phyloP scores from a whole-genome alignment of 2,113 vertebrate genomes.

The Corydoras sp. region DNA sequence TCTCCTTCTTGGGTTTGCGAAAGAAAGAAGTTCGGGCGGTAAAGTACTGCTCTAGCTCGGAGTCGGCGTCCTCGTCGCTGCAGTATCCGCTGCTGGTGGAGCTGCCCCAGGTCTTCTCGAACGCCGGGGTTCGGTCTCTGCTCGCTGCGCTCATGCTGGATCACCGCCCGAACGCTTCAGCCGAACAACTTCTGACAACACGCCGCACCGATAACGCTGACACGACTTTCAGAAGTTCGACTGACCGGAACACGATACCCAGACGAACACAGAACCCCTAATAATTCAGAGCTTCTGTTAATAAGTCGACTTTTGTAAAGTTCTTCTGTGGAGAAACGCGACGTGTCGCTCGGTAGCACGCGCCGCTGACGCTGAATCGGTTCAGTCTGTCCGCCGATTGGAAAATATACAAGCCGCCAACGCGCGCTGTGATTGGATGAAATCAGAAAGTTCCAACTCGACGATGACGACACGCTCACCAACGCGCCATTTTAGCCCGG shows the following conservation, averaged over 20 bases:
- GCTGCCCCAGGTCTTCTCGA: conserved; percentile 74
- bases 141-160: conserved; percentile 18
- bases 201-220: background rate
- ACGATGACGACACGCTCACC: conserved; percentile 12
- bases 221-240: background rate
- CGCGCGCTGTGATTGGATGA: conserved; percentile 19
- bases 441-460: conserved; percentile 33
- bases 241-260: too few species aligned
- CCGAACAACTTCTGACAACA: too few species aligned
- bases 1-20: conserved; percentile 54
- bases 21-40: conserved; percentile 75
- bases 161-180: too few species aligned
- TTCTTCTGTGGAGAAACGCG: too few species aligned
- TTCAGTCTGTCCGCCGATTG: conserved; percentile 12
- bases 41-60: conserved; percentile 80
- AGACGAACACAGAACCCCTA: too few species aligned
- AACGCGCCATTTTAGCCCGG: background rate
- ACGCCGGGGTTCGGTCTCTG: conserved; percentile 42
- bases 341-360: too few species aligned
- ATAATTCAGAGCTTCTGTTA: too few species aligned
- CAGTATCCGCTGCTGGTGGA: conserved; percentile 74
- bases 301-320: too few species aligned
- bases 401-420: conserved; percentile 27
- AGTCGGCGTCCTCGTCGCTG: conserved; percentile 79
- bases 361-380: background rate